phyloP scores from a whole-genome alignment of 2,797 vertebrate species.

The Oreochromis mossambicus region DNA sequence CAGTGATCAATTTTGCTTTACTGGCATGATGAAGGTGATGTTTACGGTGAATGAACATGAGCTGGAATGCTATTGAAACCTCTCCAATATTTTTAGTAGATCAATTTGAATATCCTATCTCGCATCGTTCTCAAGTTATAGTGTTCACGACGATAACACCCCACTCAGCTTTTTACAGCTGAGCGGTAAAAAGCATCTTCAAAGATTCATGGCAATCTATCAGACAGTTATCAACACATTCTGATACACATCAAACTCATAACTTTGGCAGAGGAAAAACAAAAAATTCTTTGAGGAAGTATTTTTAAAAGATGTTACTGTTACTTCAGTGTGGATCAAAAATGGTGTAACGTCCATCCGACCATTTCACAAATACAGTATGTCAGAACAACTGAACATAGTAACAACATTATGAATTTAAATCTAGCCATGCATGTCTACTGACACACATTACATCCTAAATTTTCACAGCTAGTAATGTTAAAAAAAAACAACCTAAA shows the following conservation, averaged over 20 bases:
- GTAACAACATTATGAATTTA: background rate
- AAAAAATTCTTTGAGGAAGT: rapidly evolving
- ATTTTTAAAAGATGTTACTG: background rate
- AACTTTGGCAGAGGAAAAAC: background rate
- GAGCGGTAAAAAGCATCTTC: background rate
- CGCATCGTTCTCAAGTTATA: background rate
- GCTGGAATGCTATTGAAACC: background rate
- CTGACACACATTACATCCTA: background rate
- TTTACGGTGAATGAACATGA: background rate
- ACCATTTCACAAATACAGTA: background rate
- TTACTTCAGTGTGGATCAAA: background rate
- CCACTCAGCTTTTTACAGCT: background rate
- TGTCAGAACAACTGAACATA: background rate
- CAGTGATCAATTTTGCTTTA: background rate
- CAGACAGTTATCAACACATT: background rate
- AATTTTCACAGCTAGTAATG: background rate
- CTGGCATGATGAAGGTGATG: background rate
- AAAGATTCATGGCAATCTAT: background rate
- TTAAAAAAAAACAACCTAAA: background rate
- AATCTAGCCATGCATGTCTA: background rate
- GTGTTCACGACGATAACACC: background rate
- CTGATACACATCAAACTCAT: background rate
- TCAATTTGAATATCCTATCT: background rate
- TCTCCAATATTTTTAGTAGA: background rate
- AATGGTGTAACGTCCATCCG: background rate